Base-by-base conservation (phyloP, 1,140 invertebrate genomes). In the Drosophila littoralis region DNA sequence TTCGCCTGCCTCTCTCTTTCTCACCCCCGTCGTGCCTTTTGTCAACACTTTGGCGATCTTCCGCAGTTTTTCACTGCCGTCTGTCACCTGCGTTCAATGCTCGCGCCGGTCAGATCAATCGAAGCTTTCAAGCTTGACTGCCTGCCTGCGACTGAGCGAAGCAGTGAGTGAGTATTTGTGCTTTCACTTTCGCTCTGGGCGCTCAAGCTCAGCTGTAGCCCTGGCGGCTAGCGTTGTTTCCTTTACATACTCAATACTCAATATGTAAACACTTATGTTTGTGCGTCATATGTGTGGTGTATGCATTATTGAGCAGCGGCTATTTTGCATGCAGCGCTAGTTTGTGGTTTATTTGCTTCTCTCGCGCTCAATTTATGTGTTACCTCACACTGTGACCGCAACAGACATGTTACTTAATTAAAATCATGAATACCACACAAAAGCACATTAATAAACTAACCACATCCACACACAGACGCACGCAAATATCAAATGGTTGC, bases 381-480 rank as follows among this genome's bases (percentile, higher is more conserved):
- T 86, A 86, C 84, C 84, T 88, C 83, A 86, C 28, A 69, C 42
- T 68, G 75, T 81, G 81, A 80, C 77, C 81, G 69, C 81, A 61
- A 38, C 51, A 52, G 71, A 73, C 66, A 67, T 79, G 74, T 89
- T 86, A 77, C 83, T 77, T 68, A 83, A 86, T 83, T 83, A 81
- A 79, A 72, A 72, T 57, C 63, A 72, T 76, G 66, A 75, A 40
- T 57, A 9, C 35, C 12, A 38, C 51, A 77, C 55, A 59, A 45
- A 46, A 13, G 42, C 42, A 46, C 42, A 46, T 46, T 35, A 46
- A 59, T 46, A 35, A 32, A 46, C 42, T 35, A 59, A 45, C 55
- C 58, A 55, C 54, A 70, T 43, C 40, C 57, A 52, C 50, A 63
- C 38, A 75, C 45, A 46, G 5, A 46, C 15, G 45, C 17, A 12